Conservation (phyloP, 2,888 invertebrate species). For the Chydorus sphaericus region DNA sequence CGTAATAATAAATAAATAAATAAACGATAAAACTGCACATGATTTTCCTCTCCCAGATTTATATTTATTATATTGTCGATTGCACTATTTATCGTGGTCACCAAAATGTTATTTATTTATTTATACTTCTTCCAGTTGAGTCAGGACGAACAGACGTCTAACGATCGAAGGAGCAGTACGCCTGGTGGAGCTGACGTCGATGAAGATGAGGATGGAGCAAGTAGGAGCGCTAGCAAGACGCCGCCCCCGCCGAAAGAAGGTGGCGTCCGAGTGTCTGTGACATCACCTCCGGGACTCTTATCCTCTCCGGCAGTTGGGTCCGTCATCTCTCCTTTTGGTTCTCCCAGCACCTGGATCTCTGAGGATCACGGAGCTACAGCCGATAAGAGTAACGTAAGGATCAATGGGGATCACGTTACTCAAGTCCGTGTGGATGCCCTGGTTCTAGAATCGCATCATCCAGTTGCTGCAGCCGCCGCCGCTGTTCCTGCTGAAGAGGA, state of each 20-base stretch:
- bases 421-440: background rate
- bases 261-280: background rate
- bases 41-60: too few relatives aligned
- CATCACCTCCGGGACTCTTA: background rate
- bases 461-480: background rate
- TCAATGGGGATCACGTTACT: slow-evolving; percentile 1
- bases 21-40: too few relatives aligned
- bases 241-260: background rate
- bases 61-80: too few relatives aligned
- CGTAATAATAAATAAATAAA: too few relatives aligned
- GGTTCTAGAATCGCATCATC: background rate
- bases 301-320: slow-evolving; percentile 4
- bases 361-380: background rate
- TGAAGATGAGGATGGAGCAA: background rate
- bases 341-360: slow-evolving; percentile 11
- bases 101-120: too few relatives aligned
- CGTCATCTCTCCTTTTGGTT: slow-evolving; percentile 13
- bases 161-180: background rate
- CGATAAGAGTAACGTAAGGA: background rate
- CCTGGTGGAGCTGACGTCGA: background rate
- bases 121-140: background rate
- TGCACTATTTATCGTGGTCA: too few relatives aligned
- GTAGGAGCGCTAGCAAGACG: background rate
- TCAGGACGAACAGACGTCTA: background rate
- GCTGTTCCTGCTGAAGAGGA: background rate